These are phyloP conservation scores for Calameuta idolon DNA, from an alignment of 2,888 invertebrate species.

Conservation along the genomic window DNA sequence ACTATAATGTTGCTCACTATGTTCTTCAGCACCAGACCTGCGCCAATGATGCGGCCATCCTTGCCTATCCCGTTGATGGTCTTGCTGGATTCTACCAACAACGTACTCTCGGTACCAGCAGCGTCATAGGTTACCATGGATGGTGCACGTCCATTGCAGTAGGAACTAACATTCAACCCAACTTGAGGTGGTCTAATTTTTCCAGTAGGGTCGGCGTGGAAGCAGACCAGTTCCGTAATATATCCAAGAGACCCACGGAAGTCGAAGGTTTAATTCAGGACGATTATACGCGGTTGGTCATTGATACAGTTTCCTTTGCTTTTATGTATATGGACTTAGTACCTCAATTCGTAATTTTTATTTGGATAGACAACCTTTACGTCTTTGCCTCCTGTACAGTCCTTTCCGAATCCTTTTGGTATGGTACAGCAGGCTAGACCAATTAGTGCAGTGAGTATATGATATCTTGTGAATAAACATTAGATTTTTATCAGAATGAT, in stretches of 20 bases:
- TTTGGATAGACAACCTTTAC: background rate
- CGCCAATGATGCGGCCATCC: background rate
- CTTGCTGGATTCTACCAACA: background rate
- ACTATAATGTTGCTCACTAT: background rate
- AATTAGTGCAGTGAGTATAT: no score
- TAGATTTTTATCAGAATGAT: no score
- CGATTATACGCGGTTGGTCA: background rate
- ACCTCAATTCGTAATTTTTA: background rate
- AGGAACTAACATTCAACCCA: background rate
- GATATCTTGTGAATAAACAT: no score
- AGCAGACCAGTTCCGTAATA: background rate
- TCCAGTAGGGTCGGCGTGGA: background rate
- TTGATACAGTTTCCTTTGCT: background rate
- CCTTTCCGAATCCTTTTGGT: background rate
- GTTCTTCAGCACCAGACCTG: background rate
- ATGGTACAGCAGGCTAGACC: no score
- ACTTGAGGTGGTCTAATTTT: background rate
- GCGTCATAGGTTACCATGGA: background rate
- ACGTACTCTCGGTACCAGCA: background rate
- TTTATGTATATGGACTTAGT: background rate
- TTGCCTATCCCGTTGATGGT: background rate
- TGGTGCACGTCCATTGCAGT: background rate
- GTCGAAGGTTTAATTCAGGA: background rate
- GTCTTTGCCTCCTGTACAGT: background rate
- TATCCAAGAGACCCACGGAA: background rate